A percentile compares a stretch with the other conserved stretches of the same genome.
Evolutionary conservation across 2,797 vertebrate genomes (phyloP).

Genomic region (Thripadectes ignobilis): DNA sequence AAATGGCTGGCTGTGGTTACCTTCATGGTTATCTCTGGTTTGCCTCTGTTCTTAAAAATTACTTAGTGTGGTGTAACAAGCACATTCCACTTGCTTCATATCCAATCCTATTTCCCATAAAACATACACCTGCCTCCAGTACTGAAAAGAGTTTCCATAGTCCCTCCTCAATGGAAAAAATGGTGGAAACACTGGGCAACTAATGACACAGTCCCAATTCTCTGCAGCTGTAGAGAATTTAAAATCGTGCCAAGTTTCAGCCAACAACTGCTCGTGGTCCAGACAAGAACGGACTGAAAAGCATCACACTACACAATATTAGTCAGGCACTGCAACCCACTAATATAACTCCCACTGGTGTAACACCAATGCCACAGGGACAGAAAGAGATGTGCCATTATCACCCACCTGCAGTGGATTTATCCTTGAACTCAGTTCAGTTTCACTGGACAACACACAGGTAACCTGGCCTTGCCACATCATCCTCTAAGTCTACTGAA

Average conservation of each 20-base stretch:
- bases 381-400: neutral
- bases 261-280: neutral
- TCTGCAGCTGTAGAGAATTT: neutral
- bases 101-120: neutral
- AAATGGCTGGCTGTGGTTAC: neutral
- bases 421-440: neutral
- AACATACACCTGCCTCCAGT: neutral
- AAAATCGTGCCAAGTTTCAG: neutral
- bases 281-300: neutral
- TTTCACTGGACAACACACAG: neutral
- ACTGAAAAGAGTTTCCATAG: neutral
- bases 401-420: neutral
- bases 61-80: rapidly evolving
- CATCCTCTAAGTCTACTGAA: neutral
- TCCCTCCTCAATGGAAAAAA: neutral
- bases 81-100: neutral
- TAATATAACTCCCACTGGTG: neutral
- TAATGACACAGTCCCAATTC: neutral
- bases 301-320: too few species aligned
- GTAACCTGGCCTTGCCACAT: neutral
- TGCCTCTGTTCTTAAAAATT: neutral
- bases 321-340: neutral
- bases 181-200: neutral
- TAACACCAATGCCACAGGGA: neutral
- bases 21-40: neutral